phyloP scores from a whole-genome alignment of 1,140 invertebrate species.

The Ctenoplectra terminalis region DNA sequence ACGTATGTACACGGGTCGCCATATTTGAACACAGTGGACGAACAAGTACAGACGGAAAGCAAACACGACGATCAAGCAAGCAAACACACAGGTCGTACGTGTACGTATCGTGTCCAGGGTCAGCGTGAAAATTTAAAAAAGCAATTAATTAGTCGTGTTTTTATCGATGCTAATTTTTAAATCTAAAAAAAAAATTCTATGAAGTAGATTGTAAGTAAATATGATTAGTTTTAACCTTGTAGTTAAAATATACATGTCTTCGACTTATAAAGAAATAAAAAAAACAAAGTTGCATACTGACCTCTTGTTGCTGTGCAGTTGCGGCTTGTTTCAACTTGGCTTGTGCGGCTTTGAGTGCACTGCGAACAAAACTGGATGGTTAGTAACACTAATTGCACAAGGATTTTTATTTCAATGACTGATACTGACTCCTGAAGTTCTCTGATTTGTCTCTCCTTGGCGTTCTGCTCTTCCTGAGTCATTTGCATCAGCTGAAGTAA shows the following conservation, averaged over 20 bases:
- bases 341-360: slow-evolving; percentile 94
- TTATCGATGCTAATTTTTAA: not conserved
- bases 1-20: not conserved
- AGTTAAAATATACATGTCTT: too few relatives aligned
- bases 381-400: not conserved
- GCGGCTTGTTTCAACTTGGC: slow-evolving; percentile 87
- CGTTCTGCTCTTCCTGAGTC: slow-evolving; percentile 97
- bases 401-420: not conserved
- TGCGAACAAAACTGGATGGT: slow-evolving; percentile 79
- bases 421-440: slow-evolving; percentile 96
- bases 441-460: slow-evolving; percentile 97
- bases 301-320: slow-evolving; percentile 90
- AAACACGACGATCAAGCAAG: slow-evolving; percentile 51
- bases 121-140: slow-evolving; percentile 74
- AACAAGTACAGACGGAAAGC: slow-evolving; percentile 11
- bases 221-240: not conserved
- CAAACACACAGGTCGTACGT: slow-evolving; percentile 23
- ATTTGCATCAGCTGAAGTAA: slow-evolving; percentile 96
- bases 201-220: not conserved
- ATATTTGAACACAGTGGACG: not conserved
- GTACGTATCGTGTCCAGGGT: slow-evolving; percentile 67
- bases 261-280: not conserved
- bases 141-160: slow-evolving; percentile 57
- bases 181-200: not conserved
- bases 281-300: slow-evolving; percentile 76